Conservation (phyloP, 1,140 invertebrate genomes). For the Aphaenogaster rudis region DNA sequence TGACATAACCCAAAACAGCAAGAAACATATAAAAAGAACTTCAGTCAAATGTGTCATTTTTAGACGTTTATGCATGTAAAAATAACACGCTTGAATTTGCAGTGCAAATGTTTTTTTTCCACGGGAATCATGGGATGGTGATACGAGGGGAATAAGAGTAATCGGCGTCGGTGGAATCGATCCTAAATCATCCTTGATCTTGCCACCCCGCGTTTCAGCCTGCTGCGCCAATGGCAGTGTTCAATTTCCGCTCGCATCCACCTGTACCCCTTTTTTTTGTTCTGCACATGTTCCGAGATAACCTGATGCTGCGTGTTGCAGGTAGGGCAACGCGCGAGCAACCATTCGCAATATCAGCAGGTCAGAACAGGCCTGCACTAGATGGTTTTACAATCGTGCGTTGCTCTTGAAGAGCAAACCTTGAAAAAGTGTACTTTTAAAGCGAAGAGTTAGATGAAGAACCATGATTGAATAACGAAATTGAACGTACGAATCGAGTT, state of each 20-base stretch:
- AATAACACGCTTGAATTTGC: no score
- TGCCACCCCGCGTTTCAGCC: conserved; percentile 2
- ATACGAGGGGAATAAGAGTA: conserved; percentile 31
- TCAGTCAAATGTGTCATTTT: no score
- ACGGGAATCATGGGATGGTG: background rate
- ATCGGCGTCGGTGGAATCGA: conserved; percentile 42
- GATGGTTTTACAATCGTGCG: conserved; percentile 1
- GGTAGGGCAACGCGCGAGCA: background rate
- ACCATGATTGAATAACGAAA: background rate
- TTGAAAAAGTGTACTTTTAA: background rate
- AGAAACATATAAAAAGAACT: no score
- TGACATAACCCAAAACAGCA: no score
- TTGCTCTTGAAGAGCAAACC: background rate
- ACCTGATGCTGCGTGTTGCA: conserved; percentile 52
- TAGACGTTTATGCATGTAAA: no score
- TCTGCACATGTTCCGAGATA: conserved; percentile 45
- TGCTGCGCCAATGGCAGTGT: conserved; percentile 45
- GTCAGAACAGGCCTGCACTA: background rate
- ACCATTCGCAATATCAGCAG: conserved; percentile 4
- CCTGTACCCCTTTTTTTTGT: conserved; percentile 41
- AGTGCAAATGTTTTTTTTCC: background rate
- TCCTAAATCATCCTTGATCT: conserved; percentile 51
- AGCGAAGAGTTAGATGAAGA: background rate
- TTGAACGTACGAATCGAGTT: background rate
- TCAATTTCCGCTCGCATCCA: conserved; percentile 64